Evolutionary conservation across 2,888 invertebrate genomes (phyloP).

Genomic region (Mylabris sibirica): DNA sequence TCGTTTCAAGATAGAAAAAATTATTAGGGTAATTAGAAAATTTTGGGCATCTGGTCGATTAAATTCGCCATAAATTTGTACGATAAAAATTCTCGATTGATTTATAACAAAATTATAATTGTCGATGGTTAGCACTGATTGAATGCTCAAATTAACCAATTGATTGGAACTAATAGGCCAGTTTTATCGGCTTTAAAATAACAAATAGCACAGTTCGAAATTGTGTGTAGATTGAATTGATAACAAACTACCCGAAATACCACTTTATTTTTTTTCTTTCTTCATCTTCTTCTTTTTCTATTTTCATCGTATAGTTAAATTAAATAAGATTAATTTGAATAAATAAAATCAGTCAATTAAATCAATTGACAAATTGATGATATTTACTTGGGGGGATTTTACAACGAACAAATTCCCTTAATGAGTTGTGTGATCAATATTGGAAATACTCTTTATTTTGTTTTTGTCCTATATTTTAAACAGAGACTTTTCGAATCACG

Average conservation of each 20-base stretch:
- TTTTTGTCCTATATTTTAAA: not conserved
- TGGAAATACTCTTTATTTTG: not conserved
- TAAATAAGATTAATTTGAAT: too few species aligned
- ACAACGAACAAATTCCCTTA: slow-evolving; percentile 20
- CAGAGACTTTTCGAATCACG: slow-evolving; percentile 35
- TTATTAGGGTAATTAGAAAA: not conserved
- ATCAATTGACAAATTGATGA: slow-evolving; percentile 56
- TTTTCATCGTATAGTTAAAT: slow-evolving; percentile 30
- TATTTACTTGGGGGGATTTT: slow-evolving; percentile 8
- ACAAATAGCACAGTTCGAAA: slow-evolving; percentile 58
- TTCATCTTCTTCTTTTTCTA: not conserved
- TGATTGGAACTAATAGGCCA: slow-evolving; percentile 59
- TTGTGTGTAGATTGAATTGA: slow-evolving; percentile 45
- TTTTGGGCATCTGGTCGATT: slow-evolving; percentile 11
- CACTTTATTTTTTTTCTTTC: slow-evolving; percentile 52
- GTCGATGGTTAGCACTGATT: slow-evolving; percentile 40
- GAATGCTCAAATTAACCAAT: slow-evolving; percentile 57
- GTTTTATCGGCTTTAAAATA: slow-evolving; percentile 58
- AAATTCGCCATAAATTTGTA: slow-evolving; percentile 4
- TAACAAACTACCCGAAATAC: slow-evolving; percentile 56
- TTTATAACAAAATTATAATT: not conserved
- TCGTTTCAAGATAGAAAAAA: not conserved
- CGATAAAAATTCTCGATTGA: not conserved
- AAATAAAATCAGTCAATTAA: slow-evolving; percentile 50
- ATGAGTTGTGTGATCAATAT: slow-evolving; percentile 12